phyloP scores from a whole-genome alignment of 2,888 invertebrate genomes.

The Pollenia amentaria region DNA sequence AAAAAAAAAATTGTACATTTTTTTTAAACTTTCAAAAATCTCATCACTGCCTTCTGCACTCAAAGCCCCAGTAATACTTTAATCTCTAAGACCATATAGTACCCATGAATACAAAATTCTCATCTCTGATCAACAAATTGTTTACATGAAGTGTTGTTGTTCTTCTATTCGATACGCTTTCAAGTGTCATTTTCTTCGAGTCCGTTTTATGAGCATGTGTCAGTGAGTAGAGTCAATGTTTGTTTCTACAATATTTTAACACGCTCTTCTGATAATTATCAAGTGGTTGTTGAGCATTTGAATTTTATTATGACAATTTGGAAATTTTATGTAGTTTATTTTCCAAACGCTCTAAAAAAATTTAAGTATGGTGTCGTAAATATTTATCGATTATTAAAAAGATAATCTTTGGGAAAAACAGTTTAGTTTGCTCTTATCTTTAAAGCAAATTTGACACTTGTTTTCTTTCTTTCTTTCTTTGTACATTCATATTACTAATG shows the following conservation, averaged over 20 bases:
- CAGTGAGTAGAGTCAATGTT: not conserved
- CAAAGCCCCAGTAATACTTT: not conserved
- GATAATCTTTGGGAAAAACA: constrained; percentile 30
- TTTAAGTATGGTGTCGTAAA: constrained; percentile 2
- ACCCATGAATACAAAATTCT: not conserved
- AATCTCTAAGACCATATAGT: not conserved
- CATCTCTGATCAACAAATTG: constrained; percentile 12
- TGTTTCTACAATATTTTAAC: constrained; percentile 3
- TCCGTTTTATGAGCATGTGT: constrained; percentile 19
- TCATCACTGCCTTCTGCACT: not conserved
- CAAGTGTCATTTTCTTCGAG: constrained; percentile 47
- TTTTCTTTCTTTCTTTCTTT: not conserved
- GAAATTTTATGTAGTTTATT: constrained; percentile 16
- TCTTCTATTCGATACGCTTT: constrained; percentile 21
- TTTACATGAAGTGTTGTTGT: constrained; percentile 8
- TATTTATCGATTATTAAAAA: constrained; percentile 35
- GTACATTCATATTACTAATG: too few relatives aligned
- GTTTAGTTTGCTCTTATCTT: constrained; percentile 33
- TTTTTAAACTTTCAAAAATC: not conserved
- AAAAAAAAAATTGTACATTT: not conserved
- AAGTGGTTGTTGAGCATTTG: constrained; percentile 44
- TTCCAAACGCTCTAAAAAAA: constrained; percentile 18
- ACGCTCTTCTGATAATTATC: constrained; percentile 64
- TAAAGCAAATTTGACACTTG: constrained; percentile 35
- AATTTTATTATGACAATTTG: constrained; percentile 30